Evolutionary conservation across 1,140 invertebrate species (phyloP).

Genomic region (Drosophila hydei): DNA sequence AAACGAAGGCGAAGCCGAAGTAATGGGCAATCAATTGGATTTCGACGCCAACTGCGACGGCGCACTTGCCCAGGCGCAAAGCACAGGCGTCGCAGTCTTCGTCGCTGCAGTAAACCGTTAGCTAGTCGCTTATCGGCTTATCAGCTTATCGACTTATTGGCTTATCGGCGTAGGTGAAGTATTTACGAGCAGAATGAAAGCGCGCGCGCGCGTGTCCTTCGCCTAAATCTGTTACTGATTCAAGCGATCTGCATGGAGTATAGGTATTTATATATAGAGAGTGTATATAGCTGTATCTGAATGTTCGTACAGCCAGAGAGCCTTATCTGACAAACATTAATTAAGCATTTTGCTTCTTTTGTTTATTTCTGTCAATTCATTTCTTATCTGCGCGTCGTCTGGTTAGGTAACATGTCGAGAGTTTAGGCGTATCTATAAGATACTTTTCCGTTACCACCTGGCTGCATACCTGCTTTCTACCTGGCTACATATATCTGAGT

Average conservation of each 20-base stretch:
- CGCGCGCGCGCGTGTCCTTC: constrained; percentile 28
- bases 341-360: constrained; percentile 53
- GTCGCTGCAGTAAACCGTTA: background rate
- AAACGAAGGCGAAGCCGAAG: too few relatives aligned
- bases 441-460: background rate
- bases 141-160: background rate
- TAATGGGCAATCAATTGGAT: too few relatives aligned
- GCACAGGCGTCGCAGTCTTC: background rate
- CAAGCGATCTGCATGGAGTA: background rate
- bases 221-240: constrained; percentile 18
- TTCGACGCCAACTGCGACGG: too few relatives aligned
- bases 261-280: background rate
- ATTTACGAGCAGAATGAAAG: constrained; percentile 28
- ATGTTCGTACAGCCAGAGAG: background rate
- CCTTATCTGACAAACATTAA: constrained; percentile 56
- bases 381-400: constrained; percentile 29
- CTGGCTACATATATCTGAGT: too few relatives aligned
- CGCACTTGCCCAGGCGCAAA: too few relatives aligned
- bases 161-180: constrained; percentile 33
- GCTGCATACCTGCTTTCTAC: too few relatives aligned
- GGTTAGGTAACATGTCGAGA: constrained; percentile 26
- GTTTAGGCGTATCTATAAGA: constrained; percentile 7
- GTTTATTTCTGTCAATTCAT: constrained; percentile 32
- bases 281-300: background rate
- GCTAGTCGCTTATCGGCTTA: constrained; percentile 6